Evolutionary conservation across 2,797 vertebrate genomes (phyloP).

Genomic region (Brotula barbata): DNA sequence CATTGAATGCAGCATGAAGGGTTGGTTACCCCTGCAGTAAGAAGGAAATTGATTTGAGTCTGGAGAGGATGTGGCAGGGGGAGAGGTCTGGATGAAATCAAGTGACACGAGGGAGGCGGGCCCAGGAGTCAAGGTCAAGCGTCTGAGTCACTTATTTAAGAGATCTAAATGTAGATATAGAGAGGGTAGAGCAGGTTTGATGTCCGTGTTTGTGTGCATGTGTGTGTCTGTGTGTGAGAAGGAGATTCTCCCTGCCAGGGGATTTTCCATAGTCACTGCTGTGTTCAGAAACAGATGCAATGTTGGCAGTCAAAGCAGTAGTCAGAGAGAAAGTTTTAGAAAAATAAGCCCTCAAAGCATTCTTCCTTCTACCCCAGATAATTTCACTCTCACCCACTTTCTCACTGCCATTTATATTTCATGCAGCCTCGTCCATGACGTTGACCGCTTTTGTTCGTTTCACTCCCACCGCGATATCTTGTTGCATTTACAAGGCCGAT

Average conservation of each 20-base stretch:
- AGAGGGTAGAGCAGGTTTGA: constrained; percentile 17
- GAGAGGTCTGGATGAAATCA: constrained; percentile 27
- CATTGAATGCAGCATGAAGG: constrained; percentile 14
- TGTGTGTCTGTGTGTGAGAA: constrained; percentile 37
- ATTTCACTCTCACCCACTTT: constrained; percentile 55
- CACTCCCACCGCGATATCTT: background rate
- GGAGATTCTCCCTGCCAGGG: constrained; percentile 67
- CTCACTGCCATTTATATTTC: constrained; percentile 21
- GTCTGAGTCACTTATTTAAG: constrained; percentile 16
- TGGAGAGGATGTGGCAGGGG: constrained; percentile 29
- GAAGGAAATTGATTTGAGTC: constrained; percentile 9
- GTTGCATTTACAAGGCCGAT: too few relatives aligned
- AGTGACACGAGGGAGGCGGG: background rate
- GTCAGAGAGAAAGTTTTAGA: constrained; percentile 68
- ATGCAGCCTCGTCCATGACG: background rate
- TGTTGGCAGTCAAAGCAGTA: constrained; percentile 58
- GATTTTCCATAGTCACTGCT: constrained; percentile 80
- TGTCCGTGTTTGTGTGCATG: constrained; percentile 24
- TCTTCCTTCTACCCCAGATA: constrained; percentile 49
- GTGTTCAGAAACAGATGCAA: constrained; percentile 85
- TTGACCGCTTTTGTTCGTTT: constrained; percentile 18
- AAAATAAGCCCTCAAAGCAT: constrained; percentile 66
- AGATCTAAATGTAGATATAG: constrained; percentile 9
- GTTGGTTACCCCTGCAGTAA: constrained; percentile 9
- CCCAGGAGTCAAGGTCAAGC: constrained; percentile 20